These are phyloP conservation scores for Neopelma chrysocephalum DNA, from an alignment of 2,797 vertebrate genomes.

Conservation along the genomic window DNA sequence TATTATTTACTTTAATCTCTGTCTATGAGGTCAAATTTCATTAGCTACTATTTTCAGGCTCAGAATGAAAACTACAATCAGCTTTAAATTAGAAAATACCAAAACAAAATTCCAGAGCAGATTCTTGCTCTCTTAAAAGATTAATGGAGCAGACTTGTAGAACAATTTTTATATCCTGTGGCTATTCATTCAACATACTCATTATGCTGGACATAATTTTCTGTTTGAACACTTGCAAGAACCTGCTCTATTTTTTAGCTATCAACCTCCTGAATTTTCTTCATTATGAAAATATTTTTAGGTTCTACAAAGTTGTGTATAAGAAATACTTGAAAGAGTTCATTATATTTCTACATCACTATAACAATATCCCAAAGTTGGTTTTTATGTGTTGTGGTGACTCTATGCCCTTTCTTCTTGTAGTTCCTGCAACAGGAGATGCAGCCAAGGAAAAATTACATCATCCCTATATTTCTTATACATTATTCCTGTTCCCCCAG, in stretches of 20 bases:
- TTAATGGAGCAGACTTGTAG: constrained; percentile 37
- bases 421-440: background rate
- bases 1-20: background rate
- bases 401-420: background rate
- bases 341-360: background rate
- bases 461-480: background rate
- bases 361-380: background rate
- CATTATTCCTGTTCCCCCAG: background rate
- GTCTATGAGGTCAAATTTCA: background rate
- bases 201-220: constrained; percentile 31
- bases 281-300: background rate
- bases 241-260: constrained; percentile 7
- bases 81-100: constrained; percentile 12
- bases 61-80: background rate
- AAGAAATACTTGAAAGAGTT: constrained; percentile 25
- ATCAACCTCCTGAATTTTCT: constrained; percentile 3
- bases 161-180: constrained; percentile 39
- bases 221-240: constrained; percentile 5
- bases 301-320: background rate
- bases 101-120: constrained; percentile 14
- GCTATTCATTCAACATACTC: constrained; percentile 39
- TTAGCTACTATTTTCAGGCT: background rate
- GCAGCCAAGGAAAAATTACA: background rate
- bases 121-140: constrained; percentile 31
- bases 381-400: background rate